A percentile compares a stretch with the other conserved stretches of the same genome.
These are phyloP conservation scores for Rallus crepitans DNA, from an alignment of 2,797 vertebrate genomes.

Conservation along the genomic window DNA sequence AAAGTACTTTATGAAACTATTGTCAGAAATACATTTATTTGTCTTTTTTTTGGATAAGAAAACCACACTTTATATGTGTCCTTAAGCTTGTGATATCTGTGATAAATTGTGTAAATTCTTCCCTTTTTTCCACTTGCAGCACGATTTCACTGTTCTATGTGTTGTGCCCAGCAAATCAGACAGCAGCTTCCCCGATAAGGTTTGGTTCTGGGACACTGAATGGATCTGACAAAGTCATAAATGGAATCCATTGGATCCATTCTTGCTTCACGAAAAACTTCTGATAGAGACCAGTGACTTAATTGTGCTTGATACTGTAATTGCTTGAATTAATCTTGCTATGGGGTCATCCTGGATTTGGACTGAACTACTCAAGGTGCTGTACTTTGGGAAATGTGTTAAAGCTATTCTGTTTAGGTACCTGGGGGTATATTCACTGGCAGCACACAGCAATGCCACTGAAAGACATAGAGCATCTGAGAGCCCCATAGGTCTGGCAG, in stretches of 20 bases:
- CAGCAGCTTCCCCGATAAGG: background rate
- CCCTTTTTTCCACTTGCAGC: background rate
- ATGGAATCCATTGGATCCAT: background rate
- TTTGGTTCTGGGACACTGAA: background rate
- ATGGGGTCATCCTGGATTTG: background rate
- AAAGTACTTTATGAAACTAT: background rate
- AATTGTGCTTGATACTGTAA: background rate
- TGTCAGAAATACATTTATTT: background rate
- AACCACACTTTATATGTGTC: background rate
- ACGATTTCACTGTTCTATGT: background rate
- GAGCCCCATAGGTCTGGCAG: background rate
- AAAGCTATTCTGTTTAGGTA: background rate
- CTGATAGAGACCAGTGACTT: background rate
- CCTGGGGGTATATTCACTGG: background rate
- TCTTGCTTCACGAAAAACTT: background rate
- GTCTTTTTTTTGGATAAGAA: background rate
- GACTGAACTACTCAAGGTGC: background rate
- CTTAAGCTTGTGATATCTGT: background rate
- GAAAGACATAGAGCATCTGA: background rate
- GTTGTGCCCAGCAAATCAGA: background rate
- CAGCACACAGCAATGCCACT: background rate
- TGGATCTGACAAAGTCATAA: background rate
- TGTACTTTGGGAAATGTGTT: background rate
- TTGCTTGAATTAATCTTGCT: background rate
- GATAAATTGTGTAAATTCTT: background rate